A percentile compares a stretch with the other conserved stretches of the same genome.
phyloP scores from a whole-genome alignment of 2,113 vertebrate species.

The Indicator maculatus region DNA sequence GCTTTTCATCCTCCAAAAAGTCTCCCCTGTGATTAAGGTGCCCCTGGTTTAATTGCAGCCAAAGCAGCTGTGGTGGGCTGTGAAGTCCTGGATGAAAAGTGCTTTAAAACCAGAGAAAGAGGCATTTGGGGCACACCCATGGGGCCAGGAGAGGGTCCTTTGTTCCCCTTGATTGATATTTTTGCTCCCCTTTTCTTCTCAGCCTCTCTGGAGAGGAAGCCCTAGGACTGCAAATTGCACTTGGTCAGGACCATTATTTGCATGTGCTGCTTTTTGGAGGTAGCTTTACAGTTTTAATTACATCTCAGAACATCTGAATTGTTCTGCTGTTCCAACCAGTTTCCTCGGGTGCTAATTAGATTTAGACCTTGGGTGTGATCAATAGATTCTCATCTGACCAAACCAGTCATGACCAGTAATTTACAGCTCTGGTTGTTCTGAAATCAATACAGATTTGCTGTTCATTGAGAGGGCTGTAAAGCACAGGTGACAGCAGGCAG shows the following conservation, averaged over 20 bases:
- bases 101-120: neutral
- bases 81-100: neutral
- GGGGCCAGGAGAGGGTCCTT: neutral
- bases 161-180: neutral
- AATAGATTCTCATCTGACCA: constrained; percentile 73
- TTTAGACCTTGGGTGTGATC: constrained; percentile 60
- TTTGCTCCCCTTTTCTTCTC: neutral
- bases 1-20: no score
- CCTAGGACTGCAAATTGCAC: neutral
- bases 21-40: neutral
- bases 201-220: neutral
- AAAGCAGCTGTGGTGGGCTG: neutral
- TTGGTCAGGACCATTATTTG: neutral
- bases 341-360: constrained; percentile 38
- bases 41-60: neutral
- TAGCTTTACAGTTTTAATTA: neutral
- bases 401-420: constrained; percentile 72
- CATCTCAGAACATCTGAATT: neutral
- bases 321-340: neutral
- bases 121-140: neutral
- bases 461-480: constrained; percentile 68
- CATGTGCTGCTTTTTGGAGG: neutral
- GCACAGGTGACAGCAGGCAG: constrained; percentile 35
- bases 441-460: constrained; percentile 79
- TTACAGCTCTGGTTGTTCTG: constrained; percentile 67